Evolutionary conservation across 2,888 invertebrate genomes (phyloP).

Genomic region (Spicauda simplicius): DNA sequence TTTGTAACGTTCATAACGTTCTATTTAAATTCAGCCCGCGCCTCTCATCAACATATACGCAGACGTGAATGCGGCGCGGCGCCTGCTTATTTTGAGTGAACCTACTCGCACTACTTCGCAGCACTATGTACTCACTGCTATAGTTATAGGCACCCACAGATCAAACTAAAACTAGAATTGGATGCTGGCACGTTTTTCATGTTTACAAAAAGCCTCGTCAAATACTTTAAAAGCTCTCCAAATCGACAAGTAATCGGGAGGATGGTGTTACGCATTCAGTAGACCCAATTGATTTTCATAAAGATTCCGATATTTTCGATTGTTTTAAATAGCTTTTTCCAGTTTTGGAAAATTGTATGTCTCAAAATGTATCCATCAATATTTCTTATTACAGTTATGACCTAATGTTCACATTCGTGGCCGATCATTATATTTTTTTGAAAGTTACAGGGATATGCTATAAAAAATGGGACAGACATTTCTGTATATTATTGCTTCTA

Average conservation of each 20-base stretch:
- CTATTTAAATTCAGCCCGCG: conserved; percentile 32
- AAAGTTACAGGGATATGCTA: too few species aligned
- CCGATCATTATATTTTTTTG: too few species aligned
- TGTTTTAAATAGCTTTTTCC: too few species aligned
- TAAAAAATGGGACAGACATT: background rate
- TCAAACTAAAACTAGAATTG: conserved; percentile 2
- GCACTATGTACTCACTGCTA: conserved; percentile 28
- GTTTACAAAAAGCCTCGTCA: too few species aligned
- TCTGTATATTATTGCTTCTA: background rate
- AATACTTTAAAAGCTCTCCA: background rate
- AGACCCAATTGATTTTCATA: too few species aligned
- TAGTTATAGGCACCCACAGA: conserved; percentile 6
- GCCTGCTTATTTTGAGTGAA: conserved; percentile 47
- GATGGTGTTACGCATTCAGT: too few species aligned
- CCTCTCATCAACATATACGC: conserved; percentile 39
- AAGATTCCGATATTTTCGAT: too few species aligned
- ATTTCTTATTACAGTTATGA: too few species aligned
- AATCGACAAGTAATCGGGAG: too few species aligned
- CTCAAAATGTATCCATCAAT: too few species aligned
- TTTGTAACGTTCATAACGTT: background rate
- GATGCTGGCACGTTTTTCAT: background rate
- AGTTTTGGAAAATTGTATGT: too few species aligned
- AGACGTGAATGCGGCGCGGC: conserved; percentile 42
- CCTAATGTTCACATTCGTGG: too few species aligned
- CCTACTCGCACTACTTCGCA: conserved; percentile 32